Conservation (phyloP, 2,888 invertebrate species). For the Lasius fuliginosus region DNA sequence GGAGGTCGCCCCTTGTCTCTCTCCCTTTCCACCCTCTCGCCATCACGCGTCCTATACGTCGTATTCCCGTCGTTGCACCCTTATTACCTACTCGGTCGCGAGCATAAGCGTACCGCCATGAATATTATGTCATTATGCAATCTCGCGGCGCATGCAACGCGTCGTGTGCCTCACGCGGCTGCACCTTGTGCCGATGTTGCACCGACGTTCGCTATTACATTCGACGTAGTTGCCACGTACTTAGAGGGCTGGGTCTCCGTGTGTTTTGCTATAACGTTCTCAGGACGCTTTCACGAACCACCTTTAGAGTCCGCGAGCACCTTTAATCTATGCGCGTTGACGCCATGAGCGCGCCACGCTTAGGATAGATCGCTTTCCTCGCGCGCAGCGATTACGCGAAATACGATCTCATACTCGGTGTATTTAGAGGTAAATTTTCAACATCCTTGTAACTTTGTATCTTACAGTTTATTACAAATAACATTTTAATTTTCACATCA, state of each 20-base stretch:
- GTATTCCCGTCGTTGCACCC: constrained; percentile 74
- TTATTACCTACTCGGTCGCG: constrained; percentile 81
- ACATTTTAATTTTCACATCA: not conserved
- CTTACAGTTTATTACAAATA: not conserved
- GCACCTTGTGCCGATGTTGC: constrained; percentile 30
- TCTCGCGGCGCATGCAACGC: constrained; percentile 84
- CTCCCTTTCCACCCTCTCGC: constrained; percentile 2
- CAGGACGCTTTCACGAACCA: not conserved
- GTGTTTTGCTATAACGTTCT: constrained; percentile 9
- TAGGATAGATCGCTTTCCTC: not conserved
- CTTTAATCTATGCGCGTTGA: constrained; percentile 17
- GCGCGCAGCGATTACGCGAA: not conserved
- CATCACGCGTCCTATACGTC: constrained; percentile 31
- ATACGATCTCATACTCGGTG: not conserved
- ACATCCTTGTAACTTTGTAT: not conserved
- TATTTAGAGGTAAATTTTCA: not conserved
- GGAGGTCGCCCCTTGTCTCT: constrained; percentile 40
- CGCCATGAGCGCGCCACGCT: not conserved
- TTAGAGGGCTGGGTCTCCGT: constrained; percentile 31
- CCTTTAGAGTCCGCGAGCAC: not conserved
- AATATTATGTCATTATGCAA: constrained; percentile 86
- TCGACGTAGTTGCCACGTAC: constrained; percentile 40
- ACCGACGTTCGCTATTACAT: constrained; percentile 26
- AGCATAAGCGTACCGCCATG: constrained; percentile 81
- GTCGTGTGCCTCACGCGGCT: constrained; percentile 54